Conservation (phyloP, 1,140 invertebrate species). For the Stenopsyche tienmushanensis region DNA sequence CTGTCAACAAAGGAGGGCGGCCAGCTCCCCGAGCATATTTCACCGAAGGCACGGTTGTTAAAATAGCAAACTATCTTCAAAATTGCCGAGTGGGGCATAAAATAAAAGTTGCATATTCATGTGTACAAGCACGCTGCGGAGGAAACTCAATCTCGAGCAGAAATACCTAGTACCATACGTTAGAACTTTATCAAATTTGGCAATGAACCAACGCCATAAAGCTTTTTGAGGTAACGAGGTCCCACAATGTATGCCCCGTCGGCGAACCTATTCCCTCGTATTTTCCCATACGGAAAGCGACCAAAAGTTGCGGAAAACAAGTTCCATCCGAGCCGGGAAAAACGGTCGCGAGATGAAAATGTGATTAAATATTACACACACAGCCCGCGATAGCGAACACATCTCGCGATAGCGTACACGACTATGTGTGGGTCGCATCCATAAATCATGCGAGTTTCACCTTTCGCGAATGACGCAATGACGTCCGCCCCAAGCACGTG, state of each 20-base stretch:
- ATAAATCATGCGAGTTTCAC: neutral
- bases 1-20: neutral
- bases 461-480: no score
- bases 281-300: neutral
- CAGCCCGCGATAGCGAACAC: neutral
- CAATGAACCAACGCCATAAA: conserved; percentile 15
- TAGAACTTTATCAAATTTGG: conserved; percentile 25
- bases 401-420: neutral
- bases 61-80: neutral
- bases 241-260: neutral
- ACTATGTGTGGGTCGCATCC: neutral
- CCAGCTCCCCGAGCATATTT: neutral
- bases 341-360: conserved; percentile 8
- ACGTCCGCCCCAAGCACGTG: no score
- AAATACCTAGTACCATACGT: conserved; percentile 9
- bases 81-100: conserved; percentile 9
- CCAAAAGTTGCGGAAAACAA: neutral
- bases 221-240: conserved; percentile 11
- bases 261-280: neutral
- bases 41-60: neutral
- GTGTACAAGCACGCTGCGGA: neutral
- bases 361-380: conserved; percentile 5
- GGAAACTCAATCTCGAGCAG: neutral
- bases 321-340: neutral
- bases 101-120: conserved; percentile 3